Conservation (phyloP, 2,888 invertebrate species). For the Alviniconcha strummeri region DNA sequence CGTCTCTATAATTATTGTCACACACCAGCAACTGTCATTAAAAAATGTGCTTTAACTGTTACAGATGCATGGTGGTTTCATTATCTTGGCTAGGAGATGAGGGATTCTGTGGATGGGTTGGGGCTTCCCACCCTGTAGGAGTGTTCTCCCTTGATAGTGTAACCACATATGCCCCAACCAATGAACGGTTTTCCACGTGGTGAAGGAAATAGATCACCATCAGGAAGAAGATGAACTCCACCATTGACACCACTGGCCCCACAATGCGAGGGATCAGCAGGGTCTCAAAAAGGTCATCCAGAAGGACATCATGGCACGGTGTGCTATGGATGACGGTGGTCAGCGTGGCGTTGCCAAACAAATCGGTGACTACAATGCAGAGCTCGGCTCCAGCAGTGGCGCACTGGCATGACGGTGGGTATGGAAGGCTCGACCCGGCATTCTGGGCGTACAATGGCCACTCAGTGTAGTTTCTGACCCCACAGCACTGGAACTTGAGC, state of each 20-base stretch:
- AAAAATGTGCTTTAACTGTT: too few relatives aligned
- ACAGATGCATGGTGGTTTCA: too few relatives aligned
- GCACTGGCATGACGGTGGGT: constrained; percentile 1
- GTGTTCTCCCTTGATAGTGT: too few relatives aligned
- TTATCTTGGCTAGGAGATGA: too few relatives aligned
- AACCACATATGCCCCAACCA: constrained; percentile 18
- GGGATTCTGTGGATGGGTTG: too few relatives aligned
- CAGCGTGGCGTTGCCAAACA: background rate
- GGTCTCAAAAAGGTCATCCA: background rate
- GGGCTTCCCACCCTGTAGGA: too few relatives aligned
- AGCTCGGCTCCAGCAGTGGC: background rate
- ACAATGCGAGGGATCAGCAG: constrained; percentile 18
- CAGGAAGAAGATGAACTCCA: background rate
- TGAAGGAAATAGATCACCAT: background rate
- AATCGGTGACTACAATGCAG: background rate
- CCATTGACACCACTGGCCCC: constrained; percentile 4
- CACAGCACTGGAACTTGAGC: constrained; percentile 8
- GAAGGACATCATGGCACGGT: background rate
- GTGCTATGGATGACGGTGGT: background rate
- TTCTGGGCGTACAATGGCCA: background rate
- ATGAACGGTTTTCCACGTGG: background rate
- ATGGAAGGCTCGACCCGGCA: background rate
- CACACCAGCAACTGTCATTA: too few relatives aligned
- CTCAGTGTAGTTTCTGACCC: background rate
- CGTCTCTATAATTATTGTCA: too few relatives aligned